These are phyloP conservation scores for Rhinella marina DNA, from an alignment of 2,797 vertebrate genomes.

Conservation along the genomic window DNA sequence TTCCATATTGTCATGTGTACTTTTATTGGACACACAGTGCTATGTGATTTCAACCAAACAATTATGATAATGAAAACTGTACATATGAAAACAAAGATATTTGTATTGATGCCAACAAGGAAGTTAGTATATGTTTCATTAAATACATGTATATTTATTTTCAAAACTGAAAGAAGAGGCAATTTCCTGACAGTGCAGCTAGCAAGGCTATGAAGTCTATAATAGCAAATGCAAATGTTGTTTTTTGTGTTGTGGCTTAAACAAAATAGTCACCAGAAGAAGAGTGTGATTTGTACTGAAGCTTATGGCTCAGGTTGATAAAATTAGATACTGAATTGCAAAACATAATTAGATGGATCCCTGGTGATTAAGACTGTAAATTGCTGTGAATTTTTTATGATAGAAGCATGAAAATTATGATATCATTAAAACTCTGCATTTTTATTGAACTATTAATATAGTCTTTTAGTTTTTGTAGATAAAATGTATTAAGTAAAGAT, in stretches of 20 bases:
- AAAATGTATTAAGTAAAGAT: slow-evolving; percentile 50
- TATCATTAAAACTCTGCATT: slow-evolving; percentile 58
- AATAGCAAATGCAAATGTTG: neutral
- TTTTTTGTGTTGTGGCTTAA: slow-evolving; percentile 33
- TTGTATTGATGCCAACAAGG: neutral
- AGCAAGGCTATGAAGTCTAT: neutral
- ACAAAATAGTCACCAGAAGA: slow-evolving; percentile 20
- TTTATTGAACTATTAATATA: slow-evolving; percentile 58
- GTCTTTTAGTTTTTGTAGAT: slow-evolving; percentile 33
- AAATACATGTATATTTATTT: slow-evolving; percentile 15
- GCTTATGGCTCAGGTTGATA: slow-evolving; percentile 52
- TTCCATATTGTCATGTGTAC: too few species aligned
- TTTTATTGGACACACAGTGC: neutral
- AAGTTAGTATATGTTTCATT: slow-evolving; percentile 1
- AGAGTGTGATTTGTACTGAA: slow-evolving; percentile 27
- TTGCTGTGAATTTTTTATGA: slow-evolving; percentile 58
- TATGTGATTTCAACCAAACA: neutral
- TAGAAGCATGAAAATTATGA: slow-evolving; percentile 52
- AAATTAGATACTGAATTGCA: slow-evolving; percentile 57
- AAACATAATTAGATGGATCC: slow-evolving; percentile 57
- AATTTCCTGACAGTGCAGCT: slow-evolving; percentile 9
- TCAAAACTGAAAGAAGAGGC: slow-evolving; percentile 7
- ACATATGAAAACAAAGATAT: neutral
- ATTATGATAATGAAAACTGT: neutral
- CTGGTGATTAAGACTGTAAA: slow-evolving; percentile 59